These are phyloP conservation scores for Drosophila simulans DNA, from an alignment of 1,140 invertebrate species.

Conservation along the genomic window DNA sequence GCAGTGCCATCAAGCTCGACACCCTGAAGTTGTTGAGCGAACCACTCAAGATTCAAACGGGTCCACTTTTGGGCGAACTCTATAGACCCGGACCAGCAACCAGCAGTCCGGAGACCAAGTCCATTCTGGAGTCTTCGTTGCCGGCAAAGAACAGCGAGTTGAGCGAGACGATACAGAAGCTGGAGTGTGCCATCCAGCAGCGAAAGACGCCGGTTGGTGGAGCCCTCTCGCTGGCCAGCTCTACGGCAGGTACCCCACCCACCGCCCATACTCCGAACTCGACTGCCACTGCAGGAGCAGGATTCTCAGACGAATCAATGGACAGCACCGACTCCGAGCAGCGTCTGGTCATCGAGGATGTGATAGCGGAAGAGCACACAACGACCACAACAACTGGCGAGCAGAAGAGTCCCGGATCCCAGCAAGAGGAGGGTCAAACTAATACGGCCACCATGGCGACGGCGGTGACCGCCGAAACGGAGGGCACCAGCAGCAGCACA, in stretches of 20 bases:
- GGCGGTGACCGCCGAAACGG: conserved; percentile 13
- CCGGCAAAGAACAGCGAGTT: conserved; percentile 86
- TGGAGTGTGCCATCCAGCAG: conserved; percentile 84
- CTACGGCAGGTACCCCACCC: conserved; percentile 58
- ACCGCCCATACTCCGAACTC: conserved; percentile 49
- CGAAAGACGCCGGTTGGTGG: conserved; percentile 74
- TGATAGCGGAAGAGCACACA: conserved; percentile 57
- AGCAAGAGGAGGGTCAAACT: conserved; percentile 27
- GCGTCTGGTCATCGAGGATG: conserved; percentile 86
- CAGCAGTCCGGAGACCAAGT: conserved; percentile 77
- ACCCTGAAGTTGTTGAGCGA: conserved; percentile 52
- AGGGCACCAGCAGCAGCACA: conserved; percentile 38
- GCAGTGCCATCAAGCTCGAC: conserved; percentile 29
- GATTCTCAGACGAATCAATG: conserved; percentile 85
- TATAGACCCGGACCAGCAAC: conserved; percentile 43
- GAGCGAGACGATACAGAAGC: conserved; percentile 87
- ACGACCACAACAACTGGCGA: conserved; percentile 54
- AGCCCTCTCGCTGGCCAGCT: conserved; percentile 56
- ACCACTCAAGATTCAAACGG: conserved; percentile 71
- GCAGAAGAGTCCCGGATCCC: conserved; percentile 60
- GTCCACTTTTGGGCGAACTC: conserved; percentile 27
- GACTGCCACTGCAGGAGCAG: conserved; percentile 25
- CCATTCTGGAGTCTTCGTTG: conserved; percentile 79
- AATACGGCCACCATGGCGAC: conserved; percentile 17
- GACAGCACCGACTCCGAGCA: conserved; percentile 91